Evolutionary conservation across 2,888 invertebrate species (phyloP).

Genomic region (Pomacea canaliculata): DNA sequence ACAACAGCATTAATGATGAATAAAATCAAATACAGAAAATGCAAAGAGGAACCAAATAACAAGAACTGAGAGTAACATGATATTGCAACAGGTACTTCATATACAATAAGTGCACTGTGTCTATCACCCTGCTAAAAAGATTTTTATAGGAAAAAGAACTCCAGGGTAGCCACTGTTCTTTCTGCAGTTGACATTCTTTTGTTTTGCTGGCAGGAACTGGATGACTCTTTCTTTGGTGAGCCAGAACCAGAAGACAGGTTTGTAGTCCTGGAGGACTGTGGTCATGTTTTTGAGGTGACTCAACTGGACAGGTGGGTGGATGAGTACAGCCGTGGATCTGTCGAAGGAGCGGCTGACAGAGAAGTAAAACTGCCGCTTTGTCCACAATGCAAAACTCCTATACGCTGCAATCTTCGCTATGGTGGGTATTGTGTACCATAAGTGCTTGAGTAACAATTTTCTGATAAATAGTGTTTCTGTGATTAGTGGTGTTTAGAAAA

Average conservation of each 20-base stretch:
- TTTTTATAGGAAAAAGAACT: no score
- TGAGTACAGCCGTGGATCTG: slow-evolving; percentile 67
- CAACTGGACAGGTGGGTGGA: slow-evolving; percentile 70
- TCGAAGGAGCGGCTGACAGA: slow-evolving; percentile 18
- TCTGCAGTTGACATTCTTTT: no score
- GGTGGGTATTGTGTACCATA: slow-evolving; percentile 54
- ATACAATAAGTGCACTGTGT: no score
- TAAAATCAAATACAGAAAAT: no score
- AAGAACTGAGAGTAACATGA: no score
- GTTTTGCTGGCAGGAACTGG: not conserved
- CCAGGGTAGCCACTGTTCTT: no score
- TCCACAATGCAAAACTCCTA: slow-evolving; percentile 75
- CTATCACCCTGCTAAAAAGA: no score
- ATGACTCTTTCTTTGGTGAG: slow-evolving; percentile 15
- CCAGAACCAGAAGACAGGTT: slow-evolving; percentile 72
- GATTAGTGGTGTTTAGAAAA: no score
- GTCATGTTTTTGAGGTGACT: slow-evolving; percentile 62
- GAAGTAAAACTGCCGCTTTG: slow-evolving; percentile 69
- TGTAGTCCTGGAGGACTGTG: slow-evolving; percentile 54
- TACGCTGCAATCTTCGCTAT: slow-evolving; percentile 75
- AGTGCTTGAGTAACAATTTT: not conserved
- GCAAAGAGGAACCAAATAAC: no score
- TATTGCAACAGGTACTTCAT: no score
- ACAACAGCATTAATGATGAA: no score
- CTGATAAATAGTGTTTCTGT: no score